Percentiles rank a stretch among this genome's conserved stretches.
These are phyloP conservation scores for Paracanthobrama guichenoti DNA, from an alignment of 2,113 vertebrate species.

Conservation along the genomic window DNA sequence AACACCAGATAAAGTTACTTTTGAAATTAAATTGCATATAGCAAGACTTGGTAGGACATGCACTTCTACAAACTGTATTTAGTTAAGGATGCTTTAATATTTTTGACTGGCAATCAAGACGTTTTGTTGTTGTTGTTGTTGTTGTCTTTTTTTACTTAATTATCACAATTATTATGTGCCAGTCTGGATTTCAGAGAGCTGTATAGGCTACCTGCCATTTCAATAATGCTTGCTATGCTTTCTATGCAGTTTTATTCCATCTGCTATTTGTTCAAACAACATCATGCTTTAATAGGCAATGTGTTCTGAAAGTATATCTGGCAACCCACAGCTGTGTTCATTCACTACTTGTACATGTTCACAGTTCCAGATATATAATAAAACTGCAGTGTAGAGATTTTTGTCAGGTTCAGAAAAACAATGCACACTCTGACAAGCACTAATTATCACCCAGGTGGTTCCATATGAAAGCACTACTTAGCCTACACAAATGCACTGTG, in stretches of 20 bases:
- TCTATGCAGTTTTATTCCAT: neutral
- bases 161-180: neutral
- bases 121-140: neutral
- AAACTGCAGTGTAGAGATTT: constrained; percentile 10
- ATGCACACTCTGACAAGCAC: constrained; percentile 22
- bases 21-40: neutral
- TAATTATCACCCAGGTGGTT: constrained; percentile 36
- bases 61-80: neutral
- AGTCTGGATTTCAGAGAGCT: neutral
- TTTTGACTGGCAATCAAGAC: too few species aligned
- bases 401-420: constrained; percentile 8
- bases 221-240: neutral
- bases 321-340: constrained; percentile 35
- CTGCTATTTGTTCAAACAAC: neutral
- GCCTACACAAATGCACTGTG: constrained; percentile 15
- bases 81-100: neutral
- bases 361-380: constrained; percentile 17
- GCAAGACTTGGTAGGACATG: neutral
- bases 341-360: neutral
- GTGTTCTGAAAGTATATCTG: neutral
- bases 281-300: neutral
- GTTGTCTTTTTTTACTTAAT: neutral
- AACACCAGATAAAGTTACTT: neutral
- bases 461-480: constrained; percentile 14
- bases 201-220: neutral